Evolutionary conservation across 35 echinoderm and acorn worm genomes (phyloP).

Genomic region (Lytechinus pictus): DNA sequence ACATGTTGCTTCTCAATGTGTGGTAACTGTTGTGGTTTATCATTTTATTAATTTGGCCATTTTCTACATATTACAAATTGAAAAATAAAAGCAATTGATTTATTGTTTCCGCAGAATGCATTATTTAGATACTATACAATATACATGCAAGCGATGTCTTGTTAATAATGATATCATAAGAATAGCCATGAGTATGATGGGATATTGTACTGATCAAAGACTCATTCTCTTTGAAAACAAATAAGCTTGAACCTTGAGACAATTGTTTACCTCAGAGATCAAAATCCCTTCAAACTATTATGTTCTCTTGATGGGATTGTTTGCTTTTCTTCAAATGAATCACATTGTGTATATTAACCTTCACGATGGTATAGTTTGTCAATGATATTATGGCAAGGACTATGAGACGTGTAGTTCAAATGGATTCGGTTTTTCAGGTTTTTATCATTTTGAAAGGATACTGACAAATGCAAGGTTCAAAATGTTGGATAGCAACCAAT

Average conservation of each 20-base stretch:
- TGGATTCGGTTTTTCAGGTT: too few relatives aligned
- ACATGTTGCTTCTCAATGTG: too few relatives aligned
- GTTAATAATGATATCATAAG: not conserved
- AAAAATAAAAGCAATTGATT: not conserved
- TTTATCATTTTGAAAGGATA: too few relatives aligned
- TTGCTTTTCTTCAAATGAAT: not conserved
- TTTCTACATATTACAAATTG: not conserved
- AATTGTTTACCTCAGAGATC: slow-evolving; percentile 2
- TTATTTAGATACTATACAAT: too few relatives aligned
- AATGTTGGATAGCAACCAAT: too few relatives aligned
- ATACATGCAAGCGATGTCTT: not conserved
- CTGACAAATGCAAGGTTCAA: too few relatives aligned
- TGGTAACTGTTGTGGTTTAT: too few relatives aligned
- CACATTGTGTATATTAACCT: not conserved
- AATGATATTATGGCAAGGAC: not conserved
- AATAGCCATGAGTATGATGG: not conserved
- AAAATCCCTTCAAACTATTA: not conserved
- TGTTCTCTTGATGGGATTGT: not conserved
- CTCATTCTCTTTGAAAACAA: not conserved
- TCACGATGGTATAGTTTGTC: not conserved
- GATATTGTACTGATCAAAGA: not conserved
- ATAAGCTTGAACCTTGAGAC: not conserved
- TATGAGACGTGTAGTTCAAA: too few relatives aligned
- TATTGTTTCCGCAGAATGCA: not conserved
- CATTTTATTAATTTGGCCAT: too few relatives aligned